Base-by-base conservation (phyloP, 2,113 vertebrate genomes). In the Ranitomeya imitator region DNA sequence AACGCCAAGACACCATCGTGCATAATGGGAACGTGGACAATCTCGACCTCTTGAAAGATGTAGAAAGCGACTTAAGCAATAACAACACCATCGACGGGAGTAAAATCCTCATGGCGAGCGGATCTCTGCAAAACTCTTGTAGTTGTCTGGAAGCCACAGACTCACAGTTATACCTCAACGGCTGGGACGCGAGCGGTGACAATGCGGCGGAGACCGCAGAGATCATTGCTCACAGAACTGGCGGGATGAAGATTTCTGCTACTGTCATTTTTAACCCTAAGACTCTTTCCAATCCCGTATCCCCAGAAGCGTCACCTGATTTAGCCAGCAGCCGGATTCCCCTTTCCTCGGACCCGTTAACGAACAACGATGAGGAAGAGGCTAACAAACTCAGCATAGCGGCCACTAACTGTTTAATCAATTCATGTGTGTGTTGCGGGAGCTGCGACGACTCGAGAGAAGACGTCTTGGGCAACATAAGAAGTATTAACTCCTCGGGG, bases 221-320 rank as follows among this genome's bases (percentile, higher is more conserved):
- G 92, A 94, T 96, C 90, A 98, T 99, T 6, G 98, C 98, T 55
- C 96, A 98, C 91, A 97, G 98, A 69, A 99, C 96, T 0, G 98
- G 98, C 23, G 98, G 98, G 88, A 99, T 99, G 98, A 99, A 98
- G 93, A 95, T 99, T 86, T 99, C 98, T 0, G 97, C 98, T 69
- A 99, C 98, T 0, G 98, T 99, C 90, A 99, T 99, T 92, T 99
- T 99, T 94, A 98, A 99, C 84, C 98, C 98, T 85, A 97, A 95
- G 88, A 98, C 97, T 21, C 95, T 96, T 3, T 93, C 94, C 82
- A 90, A 94, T 90, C 92, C 93, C 0, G 97, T 90, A 73, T 90
- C 93, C 4, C 89, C 91, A 0, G 83, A 77, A 52, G 78, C 90
- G 2, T 55, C 87, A 73, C 91, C 89, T 3, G 93, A 94, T 80